A percentile compares a stretch with the other conserved stretches of the same genome.
These are phyloP conservation scores for Abrostola tripartita DNA, from an alignment of 2,888 invertebrate genomes.

Conservation along the genomic window DNA sequence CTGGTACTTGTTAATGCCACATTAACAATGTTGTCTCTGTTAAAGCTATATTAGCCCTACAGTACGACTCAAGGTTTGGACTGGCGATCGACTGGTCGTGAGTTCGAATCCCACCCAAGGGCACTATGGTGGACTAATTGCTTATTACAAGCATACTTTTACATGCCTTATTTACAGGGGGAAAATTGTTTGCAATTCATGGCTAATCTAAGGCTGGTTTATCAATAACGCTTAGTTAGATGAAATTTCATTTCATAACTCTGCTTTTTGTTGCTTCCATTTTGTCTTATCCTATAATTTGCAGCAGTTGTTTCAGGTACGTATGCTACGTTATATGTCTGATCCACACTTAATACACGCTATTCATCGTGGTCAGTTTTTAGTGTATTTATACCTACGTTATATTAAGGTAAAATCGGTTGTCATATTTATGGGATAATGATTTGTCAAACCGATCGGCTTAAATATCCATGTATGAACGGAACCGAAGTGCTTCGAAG, in stretches of 20 bases:
- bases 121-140: conserved; percentile 30
- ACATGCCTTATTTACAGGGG: conserved; percentile 16
- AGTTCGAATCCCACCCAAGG: conserved; percentile 38
- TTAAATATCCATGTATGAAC: too few species aligned
- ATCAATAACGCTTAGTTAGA: not conserved
- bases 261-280: too few species aligned
- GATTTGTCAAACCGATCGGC: not conserved
- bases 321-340: too few species aligned
- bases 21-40: conserved; percentile 38
- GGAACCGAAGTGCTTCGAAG: too few species aligned
- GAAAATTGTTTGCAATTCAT: conserved; percentile 6
- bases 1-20: conserved; percentile 18
- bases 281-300: too few species aligned
- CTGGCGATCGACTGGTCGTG: conserved; percentile 37
- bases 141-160: conserved; percentile 4
- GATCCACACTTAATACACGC: too few species aligned
- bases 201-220: not conserved
- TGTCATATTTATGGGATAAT: not conserved
- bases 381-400: too few species aligned
- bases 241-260: too few species aligned
- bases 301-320: too few species aligned
- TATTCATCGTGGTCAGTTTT: too few species aligned
- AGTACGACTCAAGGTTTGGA: conserved; percentile 36
- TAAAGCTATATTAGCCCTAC: conserved; percentile 37
- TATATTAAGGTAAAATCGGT: not conserved